phyloP scores from a whole-genome alignment of 2,797 vertebrate genomes.

The Rhadinocentrus ornatus region DNA sequence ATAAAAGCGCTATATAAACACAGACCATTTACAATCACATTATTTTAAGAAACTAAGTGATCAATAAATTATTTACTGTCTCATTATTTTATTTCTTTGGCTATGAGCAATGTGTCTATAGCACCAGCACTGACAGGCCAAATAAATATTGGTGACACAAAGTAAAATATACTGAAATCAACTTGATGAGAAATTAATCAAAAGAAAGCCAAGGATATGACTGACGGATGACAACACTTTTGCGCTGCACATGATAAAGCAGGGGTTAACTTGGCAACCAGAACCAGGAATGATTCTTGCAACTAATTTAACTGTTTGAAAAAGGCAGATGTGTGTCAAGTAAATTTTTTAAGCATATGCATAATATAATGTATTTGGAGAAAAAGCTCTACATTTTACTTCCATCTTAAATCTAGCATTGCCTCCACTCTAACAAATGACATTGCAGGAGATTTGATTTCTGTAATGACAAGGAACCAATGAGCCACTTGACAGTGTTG shows the following conservation, averaged over 20 bases:
- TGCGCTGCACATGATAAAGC: neutral
- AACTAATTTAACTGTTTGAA: neutral
- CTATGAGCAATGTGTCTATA: neutral
- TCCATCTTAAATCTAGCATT: neutral
- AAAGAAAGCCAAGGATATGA: neutral
- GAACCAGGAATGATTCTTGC: neutral
- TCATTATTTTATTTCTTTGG: neutral
- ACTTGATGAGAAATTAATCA: constrained; percentile 2
- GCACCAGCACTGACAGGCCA: neutral
- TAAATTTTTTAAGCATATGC: neutral
- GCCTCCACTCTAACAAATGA: neutral
- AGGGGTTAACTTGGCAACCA: constrained; percentile 3
- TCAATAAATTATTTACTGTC: neutral
- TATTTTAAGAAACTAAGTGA: neutral
- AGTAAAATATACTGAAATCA: neutral
- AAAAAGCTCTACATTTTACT: neutral
- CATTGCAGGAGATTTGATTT: constrained; percentile 7
- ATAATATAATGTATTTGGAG: neutral
- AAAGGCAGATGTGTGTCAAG: neutral
- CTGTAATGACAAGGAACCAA: constrained; percentile 1
- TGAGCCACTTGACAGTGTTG: constrained; percentile 4
- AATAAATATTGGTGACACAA: neutral
- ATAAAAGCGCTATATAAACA: no score
- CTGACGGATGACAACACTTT: neutral
- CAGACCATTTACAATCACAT: constrained; percentile 1